These are phyloP conservation scores for Epirrhoe alternata DNA, from an alignment of 2,888 invertebrate genomes.

Conservation along the genomic window DNA sequence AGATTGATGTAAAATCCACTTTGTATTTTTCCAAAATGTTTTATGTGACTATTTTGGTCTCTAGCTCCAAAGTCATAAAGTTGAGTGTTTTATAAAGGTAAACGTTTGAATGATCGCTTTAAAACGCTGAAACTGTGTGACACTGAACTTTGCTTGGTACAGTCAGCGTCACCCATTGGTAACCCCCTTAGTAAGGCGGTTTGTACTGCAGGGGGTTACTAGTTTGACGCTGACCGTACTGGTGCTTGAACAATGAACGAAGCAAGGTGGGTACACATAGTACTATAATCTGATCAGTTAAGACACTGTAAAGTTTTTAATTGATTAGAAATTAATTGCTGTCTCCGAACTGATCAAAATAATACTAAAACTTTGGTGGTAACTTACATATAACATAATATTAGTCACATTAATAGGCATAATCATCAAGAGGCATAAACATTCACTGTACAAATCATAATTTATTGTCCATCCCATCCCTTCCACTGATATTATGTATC, in stretches of 20 bases:
- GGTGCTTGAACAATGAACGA: constrained; percentile 2
- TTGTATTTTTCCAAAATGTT: too few species aligned
- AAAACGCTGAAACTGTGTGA: too few species aligned
- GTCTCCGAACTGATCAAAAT: not conserved
- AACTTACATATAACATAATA: not conserved
- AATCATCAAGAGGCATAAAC: not conserved
- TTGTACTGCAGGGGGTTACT: too few species aligned
- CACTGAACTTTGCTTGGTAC: not conserved
- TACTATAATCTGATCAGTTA: too few species aligned
- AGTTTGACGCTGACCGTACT: too few species aligned
- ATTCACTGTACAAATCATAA: not conserved
- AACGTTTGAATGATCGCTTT: too few species aligned
- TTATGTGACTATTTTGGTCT: too few species aligned
- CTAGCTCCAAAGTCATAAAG: too few species aligned
- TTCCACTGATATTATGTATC: not conserved
- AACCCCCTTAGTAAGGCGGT: too few species aligned
- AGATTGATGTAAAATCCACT: too few species aligned
- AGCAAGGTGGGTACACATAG: not conserved
- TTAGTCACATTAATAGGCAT: not conserved
- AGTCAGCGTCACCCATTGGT: too few species aligned
- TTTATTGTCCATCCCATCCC: not conserved
- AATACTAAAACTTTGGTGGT: not conserved
- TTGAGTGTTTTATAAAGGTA: too few species aligned
- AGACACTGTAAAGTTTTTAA: not conserved
- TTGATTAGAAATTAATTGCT: not conserved